A percentile compares a stretch with the other conserved stretches of the same genome.
Conservation (phyloP, 2,888 invertebrate genomes). For the Arenicola marina region DNA sequence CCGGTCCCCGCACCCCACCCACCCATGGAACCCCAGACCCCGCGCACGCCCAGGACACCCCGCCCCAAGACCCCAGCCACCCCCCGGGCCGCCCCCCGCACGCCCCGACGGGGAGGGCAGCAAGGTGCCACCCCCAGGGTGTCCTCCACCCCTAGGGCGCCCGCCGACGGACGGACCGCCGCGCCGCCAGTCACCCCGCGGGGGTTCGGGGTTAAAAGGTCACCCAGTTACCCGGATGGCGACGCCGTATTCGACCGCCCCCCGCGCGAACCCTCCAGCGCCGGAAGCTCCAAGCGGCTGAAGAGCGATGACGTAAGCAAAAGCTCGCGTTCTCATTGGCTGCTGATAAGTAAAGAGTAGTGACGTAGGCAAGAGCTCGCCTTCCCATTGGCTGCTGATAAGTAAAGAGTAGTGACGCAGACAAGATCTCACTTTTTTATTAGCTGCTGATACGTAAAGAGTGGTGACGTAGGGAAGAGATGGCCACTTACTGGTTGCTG, state of each 20-base stretch:
- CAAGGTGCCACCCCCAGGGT: no score
- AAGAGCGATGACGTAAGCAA: not conserved
- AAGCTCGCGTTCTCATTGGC: no score
- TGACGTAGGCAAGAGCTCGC: no score
- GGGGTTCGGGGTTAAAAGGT: slow-evolving; percentile 4
- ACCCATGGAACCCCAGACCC: not conserved
- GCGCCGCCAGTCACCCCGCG: not conserved
- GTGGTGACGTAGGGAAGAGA: no score
- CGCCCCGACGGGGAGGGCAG: no score
- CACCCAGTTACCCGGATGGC: slow-evolving; percentile 1
- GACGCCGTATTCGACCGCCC: not conserved
- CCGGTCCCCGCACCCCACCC: slow-evolving; percentile 1
- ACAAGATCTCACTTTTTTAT: no score
- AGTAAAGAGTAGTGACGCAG: no score
- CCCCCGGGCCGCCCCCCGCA: not conserved
- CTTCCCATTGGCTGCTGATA: no score
- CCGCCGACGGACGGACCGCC: not conserved
- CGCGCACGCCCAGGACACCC: not conserved
- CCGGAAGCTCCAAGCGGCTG: not conserved
- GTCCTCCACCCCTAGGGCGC: not conserved
- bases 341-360: no score
- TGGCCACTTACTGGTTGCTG: no score
- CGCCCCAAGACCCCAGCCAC: slow-evolving; percentile 2
- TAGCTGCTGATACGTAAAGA: no score
- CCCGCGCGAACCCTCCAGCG: not conserved